phyloP scores from a whole-genome alignment of 2,888 invertebrate genomes.

The Lithosia quadra region DNA sequence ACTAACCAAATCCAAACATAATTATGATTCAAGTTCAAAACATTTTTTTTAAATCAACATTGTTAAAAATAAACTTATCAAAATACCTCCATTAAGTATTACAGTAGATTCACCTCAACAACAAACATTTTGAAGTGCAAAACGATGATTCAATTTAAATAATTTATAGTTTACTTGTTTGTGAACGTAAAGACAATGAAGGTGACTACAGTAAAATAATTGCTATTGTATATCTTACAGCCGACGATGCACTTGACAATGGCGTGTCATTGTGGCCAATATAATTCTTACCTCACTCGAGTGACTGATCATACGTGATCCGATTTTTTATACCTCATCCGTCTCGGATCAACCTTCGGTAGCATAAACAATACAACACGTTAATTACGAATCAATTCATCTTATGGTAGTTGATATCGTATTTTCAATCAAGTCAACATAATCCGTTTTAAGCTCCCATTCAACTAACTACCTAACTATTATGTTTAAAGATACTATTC shows the following conservation, averaged over 20 bases:
- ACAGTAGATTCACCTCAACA: slow-evolving; percentile 23
- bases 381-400: slow-evolving; percentile 36
- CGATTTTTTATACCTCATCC: slow-evolving; percentile 69
- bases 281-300: slow-evolving; percentile 77
- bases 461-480: too few relatives aligned
- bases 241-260: slow-evolving; percentile 58
- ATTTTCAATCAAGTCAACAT: not conserved
- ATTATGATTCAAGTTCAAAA: not conserved
- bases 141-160: slow-evolving; percentile 52
- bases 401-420: slow-evolving; percentile 24
- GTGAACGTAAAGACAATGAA: slow-evolving; percentile 46
- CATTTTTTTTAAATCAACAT: not conserved
- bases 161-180: slow-evolving; percentile 53
- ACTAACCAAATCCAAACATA: too few relatives aligned
- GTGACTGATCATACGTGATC: slow-evolving; percentile 74
- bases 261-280: slow-evolving; percentile 68
- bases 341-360: slow-evolving; percentile 58
- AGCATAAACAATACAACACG: slow-evolving; percentile 42
- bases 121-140: slow-evolving; percentile 47
- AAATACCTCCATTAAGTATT: slow-evolving; percentile 10
- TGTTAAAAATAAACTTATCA: slow-evolving; percentile 2
- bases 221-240: slow-evolving; percentile 55
- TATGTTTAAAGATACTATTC: too few relatives aligned
- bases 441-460: not conserved
- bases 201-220: slow-evolving; percentile 54